Evolutionary conservation across 2,797 vertebrate species (phyloP).

Genomic region (Chrysocyon brachyurus): DNA sequence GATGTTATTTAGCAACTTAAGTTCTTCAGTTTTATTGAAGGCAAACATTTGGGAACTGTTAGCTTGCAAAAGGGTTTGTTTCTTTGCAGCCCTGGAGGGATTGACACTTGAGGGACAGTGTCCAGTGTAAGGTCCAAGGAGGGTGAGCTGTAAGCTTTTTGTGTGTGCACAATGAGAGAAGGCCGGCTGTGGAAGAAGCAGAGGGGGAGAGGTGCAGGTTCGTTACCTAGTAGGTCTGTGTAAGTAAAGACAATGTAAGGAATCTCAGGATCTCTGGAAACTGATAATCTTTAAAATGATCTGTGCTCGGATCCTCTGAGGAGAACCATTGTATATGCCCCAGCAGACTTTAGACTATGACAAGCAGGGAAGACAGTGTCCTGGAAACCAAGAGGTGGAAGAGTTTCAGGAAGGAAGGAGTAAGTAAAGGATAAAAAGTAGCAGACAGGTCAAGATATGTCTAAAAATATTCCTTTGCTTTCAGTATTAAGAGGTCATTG

Average conservation of each 20-base stretch:
- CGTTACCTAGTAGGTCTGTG: neutral
- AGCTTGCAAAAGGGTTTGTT: neutral
- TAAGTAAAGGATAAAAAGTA: neutral
- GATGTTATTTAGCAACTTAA: neutral
- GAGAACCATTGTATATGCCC: neutral
- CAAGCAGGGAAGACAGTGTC: neutral
- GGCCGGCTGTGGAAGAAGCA: neutral
- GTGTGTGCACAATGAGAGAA: neutral
- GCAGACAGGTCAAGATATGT: neutral
- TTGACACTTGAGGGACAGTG: neutral
- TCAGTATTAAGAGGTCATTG: neutral
- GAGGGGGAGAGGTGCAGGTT: neutral
- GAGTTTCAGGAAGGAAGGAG: neutral
- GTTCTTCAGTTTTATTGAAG: neutral
- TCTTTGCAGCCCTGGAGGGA: neutral
- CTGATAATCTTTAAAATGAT: neutral
- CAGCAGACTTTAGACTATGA: neutral
- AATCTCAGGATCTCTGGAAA: neutral
- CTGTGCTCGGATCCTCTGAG: neutral
- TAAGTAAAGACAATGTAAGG: neutral
- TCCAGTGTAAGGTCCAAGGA: neutral
- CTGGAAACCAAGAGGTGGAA: neutral
- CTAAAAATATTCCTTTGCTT: neutral
- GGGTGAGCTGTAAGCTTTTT: neutral
- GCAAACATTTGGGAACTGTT: neutral